A percentile compares a stretch with the other conserved stretches of the same genome.
Evolutionary conservation across 2,797 vertebrate genomes (phyloP).

Genomic region (Tinamus major): DNA sequence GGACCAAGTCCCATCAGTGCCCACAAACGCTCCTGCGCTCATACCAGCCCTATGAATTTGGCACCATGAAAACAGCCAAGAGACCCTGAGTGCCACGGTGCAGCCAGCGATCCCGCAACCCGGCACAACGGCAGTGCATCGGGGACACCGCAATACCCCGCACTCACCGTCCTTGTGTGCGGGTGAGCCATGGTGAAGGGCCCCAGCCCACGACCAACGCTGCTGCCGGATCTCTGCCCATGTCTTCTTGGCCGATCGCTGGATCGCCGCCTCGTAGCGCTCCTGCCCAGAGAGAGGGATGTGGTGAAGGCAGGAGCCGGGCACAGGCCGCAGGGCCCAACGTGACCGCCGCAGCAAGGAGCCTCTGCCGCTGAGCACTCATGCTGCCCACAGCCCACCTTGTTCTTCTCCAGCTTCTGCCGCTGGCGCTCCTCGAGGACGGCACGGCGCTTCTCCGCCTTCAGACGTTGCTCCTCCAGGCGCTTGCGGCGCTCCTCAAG

Average conservation of each 20-base stretch:
- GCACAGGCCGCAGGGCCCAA: background rate
- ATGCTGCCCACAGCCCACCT: conserved; percentile 74
- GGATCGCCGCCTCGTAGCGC: conserved; percentile 94
- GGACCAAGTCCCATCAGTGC: no score
- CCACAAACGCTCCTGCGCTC: no score
- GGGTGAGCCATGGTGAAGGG: conserved; percentile 87
- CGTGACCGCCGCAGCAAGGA: fast-evolving
- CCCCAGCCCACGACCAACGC: conserved; percentile 95
- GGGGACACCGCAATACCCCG: background rate
- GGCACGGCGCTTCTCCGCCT: conserved; percentile 88
- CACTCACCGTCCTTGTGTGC: conserved; percentile 82
- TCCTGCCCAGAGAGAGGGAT: conserved; percentile 79
- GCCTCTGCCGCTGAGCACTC: background rate
- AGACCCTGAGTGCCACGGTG: no score
- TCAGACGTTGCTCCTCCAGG: conserved; percentile 92
- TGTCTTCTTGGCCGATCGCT: conserved; percentile 92
- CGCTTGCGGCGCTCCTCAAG: conserved; percentile 90
- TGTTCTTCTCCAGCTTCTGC: conserved; percentile 96
- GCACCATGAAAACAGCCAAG: no score
- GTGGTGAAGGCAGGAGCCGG: background rate
- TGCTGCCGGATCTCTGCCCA: conserved; percentile 98
- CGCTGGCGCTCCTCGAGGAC: conserved; percentile 93
- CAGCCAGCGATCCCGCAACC: no score
- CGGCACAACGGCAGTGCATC: no score
- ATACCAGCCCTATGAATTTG: no score